Conservation (phyloP, 2,888 invertebrate genomes). For the Dasysyrphus albostriatus region DNA sequence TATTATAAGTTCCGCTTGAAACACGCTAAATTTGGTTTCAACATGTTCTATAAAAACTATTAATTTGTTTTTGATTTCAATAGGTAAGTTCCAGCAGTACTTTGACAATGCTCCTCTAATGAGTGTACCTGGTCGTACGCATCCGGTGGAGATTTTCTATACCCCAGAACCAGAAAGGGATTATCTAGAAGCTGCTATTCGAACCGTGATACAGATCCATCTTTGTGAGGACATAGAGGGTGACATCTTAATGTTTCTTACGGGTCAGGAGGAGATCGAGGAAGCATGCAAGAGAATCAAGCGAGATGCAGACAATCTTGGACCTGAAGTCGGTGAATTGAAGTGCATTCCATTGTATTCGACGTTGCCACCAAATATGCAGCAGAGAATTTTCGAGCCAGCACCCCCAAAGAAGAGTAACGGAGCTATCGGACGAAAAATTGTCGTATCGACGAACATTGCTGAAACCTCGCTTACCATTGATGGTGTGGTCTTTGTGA, state of each 20-base stretch:
- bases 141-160: constrained; percentile 99
- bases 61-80: neutral
- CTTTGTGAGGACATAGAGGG: constrained; percentile 97
- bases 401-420: constrained; percentile 95
- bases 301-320: constrained; percentile 97
- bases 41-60: neutral
- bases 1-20: no score
- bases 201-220: constrained; percentile 97
- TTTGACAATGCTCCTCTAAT: constrained; percentile 99
- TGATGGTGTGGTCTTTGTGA: constrained; percentile 99
- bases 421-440: constrained; percentile 95
- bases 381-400: constrained; percentile 98
- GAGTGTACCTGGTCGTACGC: constrained; percentile 98
- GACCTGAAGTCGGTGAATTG: constrained; percentile 97
- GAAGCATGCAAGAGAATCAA: constrained; percentile 99
- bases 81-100: constrained; percentile 93
- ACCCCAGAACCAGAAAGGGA: constrained; percentile 99
- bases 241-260: constrained; percentile 96
- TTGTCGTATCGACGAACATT: constrained; percentile 99
- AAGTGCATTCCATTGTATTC: constrained; percentile 99
- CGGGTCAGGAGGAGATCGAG: constrained; percentile 97
- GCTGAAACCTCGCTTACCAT: constrained; percentile 99
- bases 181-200: constrained; percentile 98
- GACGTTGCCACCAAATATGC: constrained; percentile 97
- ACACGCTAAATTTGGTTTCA: no score